These are phyloP conservation scores for Enchytraeus crypticus DNA, from an alignment of 2,888 invertebrate genomes.

Conservation along the genomic window DNA sequence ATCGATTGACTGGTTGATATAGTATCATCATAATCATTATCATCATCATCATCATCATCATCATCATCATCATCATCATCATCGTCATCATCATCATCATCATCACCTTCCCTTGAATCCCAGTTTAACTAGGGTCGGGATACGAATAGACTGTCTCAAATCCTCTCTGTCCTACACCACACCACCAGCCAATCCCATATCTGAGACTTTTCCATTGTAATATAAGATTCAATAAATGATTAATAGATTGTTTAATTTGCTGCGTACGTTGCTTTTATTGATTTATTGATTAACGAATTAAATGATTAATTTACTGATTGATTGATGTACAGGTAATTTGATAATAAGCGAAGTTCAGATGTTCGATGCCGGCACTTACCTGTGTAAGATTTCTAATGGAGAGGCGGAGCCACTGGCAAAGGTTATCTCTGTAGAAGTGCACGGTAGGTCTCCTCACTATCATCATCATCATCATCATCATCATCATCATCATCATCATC, in stretches of 20 bases:
- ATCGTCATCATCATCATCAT: neutral
- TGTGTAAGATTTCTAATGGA: constrained; percentile 4
- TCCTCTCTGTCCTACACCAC: no score
- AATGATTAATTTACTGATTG: no score
- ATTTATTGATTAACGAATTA: no score
- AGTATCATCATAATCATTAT: no score
- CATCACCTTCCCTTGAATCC: no score
- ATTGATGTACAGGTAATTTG: constrained; percentile 6
- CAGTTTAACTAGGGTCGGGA: no score
- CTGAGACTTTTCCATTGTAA: neutral
- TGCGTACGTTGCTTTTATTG: no score
- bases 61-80: neutral
- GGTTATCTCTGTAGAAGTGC: constrained; percentile 8
- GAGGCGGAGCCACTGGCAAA: constrained; percentile 2
- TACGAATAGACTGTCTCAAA: no score
- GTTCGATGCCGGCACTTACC: constrained; percentile 9
- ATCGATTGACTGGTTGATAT: neutral
- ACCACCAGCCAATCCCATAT: no score
- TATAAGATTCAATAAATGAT: neutral
- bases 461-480: constrained; percentile 12
- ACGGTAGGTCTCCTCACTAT: constrained; percentile 1
- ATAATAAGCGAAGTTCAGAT: constrained; percentile 5
- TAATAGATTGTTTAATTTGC: neutral
- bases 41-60: neutral
- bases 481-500: constrained; percentile 6